A percentile compares a stretch with the other conserved stretches of the same genome.
phyloP scores from a whole-genome alignment of 2,797 vertebrate species.

The Enteromius thamalakanensis region DNA sequence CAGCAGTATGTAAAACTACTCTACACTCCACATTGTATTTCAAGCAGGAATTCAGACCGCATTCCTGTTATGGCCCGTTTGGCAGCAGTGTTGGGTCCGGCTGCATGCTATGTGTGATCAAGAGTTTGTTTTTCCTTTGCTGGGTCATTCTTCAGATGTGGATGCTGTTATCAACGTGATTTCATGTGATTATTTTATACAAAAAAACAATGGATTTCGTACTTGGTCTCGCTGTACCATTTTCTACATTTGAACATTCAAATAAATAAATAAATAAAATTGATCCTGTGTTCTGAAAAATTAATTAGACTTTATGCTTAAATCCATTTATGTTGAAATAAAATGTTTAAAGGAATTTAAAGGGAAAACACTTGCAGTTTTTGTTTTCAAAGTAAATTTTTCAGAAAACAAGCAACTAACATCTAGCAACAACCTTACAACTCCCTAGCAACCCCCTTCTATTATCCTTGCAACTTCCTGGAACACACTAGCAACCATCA shows the following conservation, averaged over 20 bases:
- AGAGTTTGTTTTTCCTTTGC: slow-evolving; percentile 32
- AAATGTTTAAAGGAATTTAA: not conserved
- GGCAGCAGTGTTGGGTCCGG: slow-evolving; percentile 26
- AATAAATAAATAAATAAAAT: too few species aligned
- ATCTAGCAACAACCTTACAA: too few species aligned
- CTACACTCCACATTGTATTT: slow-evolving; percentile 28
- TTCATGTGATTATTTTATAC: not conserved
- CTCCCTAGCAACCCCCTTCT: too few species aligned
- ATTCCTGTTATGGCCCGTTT: slow-evolving; percentile 20
- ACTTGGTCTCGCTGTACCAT: not conserved
- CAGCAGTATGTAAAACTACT: slow-evolving; percentile 19
- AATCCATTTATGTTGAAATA: not conserved
- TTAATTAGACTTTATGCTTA: not conserved
- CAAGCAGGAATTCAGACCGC: slow-evolving; percentile 33
- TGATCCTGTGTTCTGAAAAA: not conserved
- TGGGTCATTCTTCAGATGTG: slow-evolving; percentile 3
- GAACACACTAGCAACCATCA: not conserved
- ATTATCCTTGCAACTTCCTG: too few species aligned
- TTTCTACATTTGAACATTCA: not conserved
- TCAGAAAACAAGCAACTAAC: not conserved
- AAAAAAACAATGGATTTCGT: not conserved
- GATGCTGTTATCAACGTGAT: slow-evolving; percentile 31
- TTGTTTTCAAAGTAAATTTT: too few species aligned
- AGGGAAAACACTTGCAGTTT: too few species aligned
- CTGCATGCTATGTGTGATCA: slow-evolving; percentile 28